These are phyloP conservation scores for Apotomis capreana DNA, from an alignment of 2,888 invertebrate genomes.

Conservation along the genomic window DNA sequence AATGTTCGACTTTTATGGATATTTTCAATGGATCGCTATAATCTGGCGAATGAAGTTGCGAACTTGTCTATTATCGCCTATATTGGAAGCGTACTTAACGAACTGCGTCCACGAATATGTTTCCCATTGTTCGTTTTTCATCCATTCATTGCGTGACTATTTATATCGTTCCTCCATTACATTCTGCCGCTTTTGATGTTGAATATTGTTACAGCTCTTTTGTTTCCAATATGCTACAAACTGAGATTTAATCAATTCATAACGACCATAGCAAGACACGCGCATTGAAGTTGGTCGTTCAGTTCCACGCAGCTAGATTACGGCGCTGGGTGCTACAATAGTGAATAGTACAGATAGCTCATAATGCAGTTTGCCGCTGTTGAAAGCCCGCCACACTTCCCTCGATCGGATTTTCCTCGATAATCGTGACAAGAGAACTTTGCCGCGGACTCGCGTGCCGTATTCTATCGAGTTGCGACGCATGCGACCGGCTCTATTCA, in stretches of 20 bases:
- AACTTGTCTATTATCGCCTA: conserved; percentile 65
- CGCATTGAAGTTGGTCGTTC: conserved; percentile 52
- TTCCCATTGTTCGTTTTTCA: conserved; percentile 38
- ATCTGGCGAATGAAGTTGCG: conserved; percentile 77
- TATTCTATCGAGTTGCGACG: conserved; percentile 68
- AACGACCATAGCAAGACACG: conserved; percentile 37
- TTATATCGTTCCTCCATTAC: conserved; percentile 18
- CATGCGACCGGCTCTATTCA: conserved; percentile 62
- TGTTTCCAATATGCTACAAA: conserved; percentile 26
- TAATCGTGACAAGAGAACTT: conserved; percentile 83
- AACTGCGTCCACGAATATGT: conserved; percentile 35
- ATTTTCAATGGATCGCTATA: conserved; percentile 82
- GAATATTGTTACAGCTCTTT: conserved; percentile 26
- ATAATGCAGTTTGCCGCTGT: conserved; percentile 80
- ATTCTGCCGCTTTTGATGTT: conserved; percentile 8
- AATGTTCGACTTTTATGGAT: conserved; percentile 84
- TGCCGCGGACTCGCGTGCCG: conserved; percentile 62
- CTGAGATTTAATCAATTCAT: conserved; percentile 39
- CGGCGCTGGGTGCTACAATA: conserved; percentile 64
- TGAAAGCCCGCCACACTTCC: conserved; percentile 80
- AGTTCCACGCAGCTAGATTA: conserved; percentile 60
- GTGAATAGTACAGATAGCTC: conserved; percentile 74
- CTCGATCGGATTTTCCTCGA: conserved; percentile 81
- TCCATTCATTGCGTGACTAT: conserved; percentile 30
- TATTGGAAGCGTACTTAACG: conserved; percentile 38